A percentile compares a stretch with the other conserved stretches of the same genome.
Conservation (phyloP, 2,888 invertebrate species). For the Alentia gelatinosa region DNA sequence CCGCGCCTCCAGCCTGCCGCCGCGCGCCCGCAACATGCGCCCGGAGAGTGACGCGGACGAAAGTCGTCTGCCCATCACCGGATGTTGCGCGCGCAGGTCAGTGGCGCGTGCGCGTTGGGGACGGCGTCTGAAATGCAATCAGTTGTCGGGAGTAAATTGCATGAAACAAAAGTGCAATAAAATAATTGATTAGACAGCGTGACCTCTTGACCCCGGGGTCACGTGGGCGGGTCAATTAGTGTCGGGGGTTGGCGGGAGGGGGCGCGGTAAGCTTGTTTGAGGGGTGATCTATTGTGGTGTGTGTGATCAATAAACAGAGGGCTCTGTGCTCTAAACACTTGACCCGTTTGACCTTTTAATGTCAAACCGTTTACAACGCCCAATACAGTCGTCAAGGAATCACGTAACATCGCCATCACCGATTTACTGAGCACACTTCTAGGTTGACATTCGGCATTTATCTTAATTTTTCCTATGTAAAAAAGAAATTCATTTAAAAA, state of each 20-base stretch:
- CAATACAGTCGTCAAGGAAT: too few relatives aligned
- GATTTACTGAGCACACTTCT: too few relatives aligned
- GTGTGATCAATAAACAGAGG: too few relatives aligned
- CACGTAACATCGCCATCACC: too few relatives aligned
- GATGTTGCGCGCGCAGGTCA: not conserved
- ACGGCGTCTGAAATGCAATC: slow-evolving; percentile 19
- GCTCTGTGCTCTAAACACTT: too few relatives aligned
- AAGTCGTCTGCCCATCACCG: slow-evolving; percentile 8
- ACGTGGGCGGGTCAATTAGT: not conserved
- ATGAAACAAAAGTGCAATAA: slow-evolving; percentile 47
- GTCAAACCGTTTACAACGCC: too few relatives aligned
- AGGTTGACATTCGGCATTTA: too few relatives aligned
- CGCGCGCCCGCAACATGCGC: not conserved
- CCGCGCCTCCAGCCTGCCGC: not conserved
- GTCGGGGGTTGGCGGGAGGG: not conserved
- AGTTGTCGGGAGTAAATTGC: slow-evolving; percentile 28
- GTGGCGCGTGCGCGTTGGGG: not conserved
- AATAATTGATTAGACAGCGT: slow-evolving; percentile 24
- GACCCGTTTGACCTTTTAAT: too few relatives aligned
- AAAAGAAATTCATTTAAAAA: too few relatives aligned
- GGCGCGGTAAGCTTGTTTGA: not conserved
- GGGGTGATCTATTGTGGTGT: slow-evolving; percentile 33
- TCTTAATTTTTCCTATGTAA: too few relatives aligned
- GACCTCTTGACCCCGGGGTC: slow-evolving; percentile 8
- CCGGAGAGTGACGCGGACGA: not conserved